Base-by-base conservation (phyloP, 1,140 invertebrate species). In the Idris sp. region DNA sequence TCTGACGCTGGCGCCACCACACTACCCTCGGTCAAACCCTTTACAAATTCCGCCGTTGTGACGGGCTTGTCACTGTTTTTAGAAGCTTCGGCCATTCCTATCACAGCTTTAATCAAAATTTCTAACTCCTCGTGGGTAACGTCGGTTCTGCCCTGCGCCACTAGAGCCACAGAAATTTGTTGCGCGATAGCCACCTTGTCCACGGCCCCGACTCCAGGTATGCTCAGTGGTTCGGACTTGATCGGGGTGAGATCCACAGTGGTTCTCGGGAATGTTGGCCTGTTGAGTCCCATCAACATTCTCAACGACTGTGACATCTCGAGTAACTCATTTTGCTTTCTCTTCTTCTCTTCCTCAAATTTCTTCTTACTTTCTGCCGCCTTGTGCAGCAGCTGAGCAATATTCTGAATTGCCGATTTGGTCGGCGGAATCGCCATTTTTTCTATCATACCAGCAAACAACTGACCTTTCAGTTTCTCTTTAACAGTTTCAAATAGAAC, bases 401-500 rank as follows among this genome's bases (percentile, higher is more conserved):
- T 92, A 75, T 92, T 91, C 79, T 91, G 90, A 64, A 90, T 89
- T 7, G 89, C 90, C 7, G 85, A 88, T 68, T 90, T 89, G 14
- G 91, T 90, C 4, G 92, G 90, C 33, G 88, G 84, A 25, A 91
- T 89, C 1, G 92, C 91, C 74, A 89, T 84, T 58, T 90, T 89
- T 30, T 91, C 88, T 11, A 95, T 90, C 75, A 95, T 90, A 33
- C 93, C 92, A 4, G 94, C 93, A 64, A 93, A 91, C 22, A 94
- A 82, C 48, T 94, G 92, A 26, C 94, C 94, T 84, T 94, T 94
- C 8, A 96, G 84, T 82, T 95, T 95, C 79, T 96, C 94, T 80
- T 95, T 95, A 0, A 92, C 91, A 0, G 93, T 95, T 85, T 95
- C 94, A 44, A 96, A 91, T 31, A 95, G 86, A 0, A 94, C 92